phyloP scores from a whole-genome alignment of 2,113 vertebrate species.

The Boulengeromyrus knoepffleri region DNA sequence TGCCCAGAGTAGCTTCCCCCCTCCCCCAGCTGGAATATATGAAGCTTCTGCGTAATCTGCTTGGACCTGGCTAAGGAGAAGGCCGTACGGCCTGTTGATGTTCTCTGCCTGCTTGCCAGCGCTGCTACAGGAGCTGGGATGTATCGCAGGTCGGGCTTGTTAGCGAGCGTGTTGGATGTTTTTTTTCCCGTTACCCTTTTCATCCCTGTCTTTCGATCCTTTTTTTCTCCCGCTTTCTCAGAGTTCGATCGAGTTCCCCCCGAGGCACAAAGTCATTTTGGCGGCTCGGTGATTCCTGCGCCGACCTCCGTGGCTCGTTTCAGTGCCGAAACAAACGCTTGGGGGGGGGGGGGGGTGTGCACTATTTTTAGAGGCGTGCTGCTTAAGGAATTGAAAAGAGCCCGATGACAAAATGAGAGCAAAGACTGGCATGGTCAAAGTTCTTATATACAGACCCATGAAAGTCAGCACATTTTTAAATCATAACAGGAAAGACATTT shows the following conservation, averaged over 20 bases:
- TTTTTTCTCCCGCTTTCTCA: too few species aligned
- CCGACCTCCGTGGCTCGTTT: neutral
- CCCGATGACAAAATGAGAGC: neutral
- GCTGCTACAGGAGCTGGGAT: neutral
- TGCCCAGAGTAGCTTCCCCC: conserved; percentile 6
- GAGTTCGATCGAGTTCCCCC: neutral
- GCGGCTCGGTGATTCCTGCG: neutral
- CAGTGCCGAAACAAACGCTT: neutral
- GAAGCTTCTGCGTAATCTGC: neutral
- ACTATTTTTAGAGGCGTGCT: neutral
- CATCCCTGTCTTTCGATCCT: neutral
- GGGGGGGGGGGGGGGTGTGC: neutral
- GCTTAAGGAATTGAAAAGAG: neutral
- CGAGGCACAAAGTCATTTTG: neutral
- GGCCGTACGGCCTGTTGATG: neutral
- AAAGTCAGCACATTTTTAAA: neutral
- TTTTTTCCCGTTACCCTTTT: neutral
- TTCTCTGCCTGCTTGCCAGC: neutral
- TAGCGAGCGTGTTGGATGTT: neutral
- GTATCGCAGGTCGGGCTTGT: neutral
- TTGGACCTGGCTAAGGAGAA: neutral
- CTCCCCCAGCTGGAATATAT: neutral
- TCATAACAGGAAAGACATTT: neutral
- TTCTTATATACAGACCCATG: neutral
- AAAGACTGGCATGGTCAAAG: neutral